A percentile compares a stretch with the other conserved stretches of the same genome.
Evolutionary conservation across 35 echinoderm and acorn worm species (phyloP).

Genomic region (Ophioderma brevispina): DNA sequence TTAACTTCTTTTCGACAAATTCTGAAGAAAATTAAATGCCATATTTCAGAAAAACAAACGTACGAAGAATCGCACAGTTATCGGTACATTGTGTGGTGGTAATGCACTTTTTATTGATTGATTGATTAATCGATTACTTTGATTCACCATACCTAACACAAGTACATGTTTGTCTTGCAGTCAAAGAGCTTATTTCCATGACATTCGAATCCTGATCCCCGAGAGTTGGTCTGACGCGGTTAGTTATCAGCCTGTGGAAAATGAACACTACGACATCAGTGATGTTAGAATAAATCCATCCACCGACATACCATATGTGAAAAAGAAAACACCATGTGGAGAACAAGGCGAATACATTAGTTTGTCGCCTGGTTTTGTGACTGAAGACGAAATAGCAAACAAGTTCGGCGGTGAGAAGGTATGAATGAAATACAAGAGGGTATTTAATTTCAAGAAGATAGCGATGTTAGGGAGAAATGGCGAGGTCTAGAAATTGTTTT

Average conservation of each 20-base stretch:
- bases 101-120: no score
- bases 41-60: no score
- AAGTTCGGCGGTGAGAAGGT: conserved; percentile 25
- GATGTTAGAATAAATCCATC: conserved; percentile 82
- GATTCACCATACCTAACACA: no score
- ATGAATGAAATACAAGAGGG: conserved; percentile 46
- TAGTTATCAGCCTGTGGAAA: conserved; percentile 28
- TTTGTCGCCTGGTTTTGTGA: conserved; percentile 70
- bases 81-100: no score
- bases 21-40: no score
- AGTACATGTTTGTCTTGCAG: conserved; percentile 43
- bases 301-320: conserved; percentile 70
- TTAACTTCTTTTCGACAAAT: no score
- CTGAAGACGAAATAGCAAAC: not conserved
- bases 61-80: no score
- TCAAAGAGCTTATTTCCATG: conserved; percentile 70
- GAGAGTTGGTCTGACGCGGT: conserved; percentile 52
- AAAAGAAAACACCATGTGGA: conserved; percentile 84
- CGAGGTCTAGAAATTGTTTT: no score
- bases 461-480: no score
- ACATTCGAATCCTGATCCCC: conserved; percentile 88
- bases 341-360: conserved; percentile 68
- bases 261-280: conserved; percentile 80
- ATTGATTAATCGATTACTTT: no score
- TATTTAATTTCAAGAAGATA: no score